Conservation (phyloP, 2,113 vertebrate genomes). For the Polyodon spathula region DNA sequence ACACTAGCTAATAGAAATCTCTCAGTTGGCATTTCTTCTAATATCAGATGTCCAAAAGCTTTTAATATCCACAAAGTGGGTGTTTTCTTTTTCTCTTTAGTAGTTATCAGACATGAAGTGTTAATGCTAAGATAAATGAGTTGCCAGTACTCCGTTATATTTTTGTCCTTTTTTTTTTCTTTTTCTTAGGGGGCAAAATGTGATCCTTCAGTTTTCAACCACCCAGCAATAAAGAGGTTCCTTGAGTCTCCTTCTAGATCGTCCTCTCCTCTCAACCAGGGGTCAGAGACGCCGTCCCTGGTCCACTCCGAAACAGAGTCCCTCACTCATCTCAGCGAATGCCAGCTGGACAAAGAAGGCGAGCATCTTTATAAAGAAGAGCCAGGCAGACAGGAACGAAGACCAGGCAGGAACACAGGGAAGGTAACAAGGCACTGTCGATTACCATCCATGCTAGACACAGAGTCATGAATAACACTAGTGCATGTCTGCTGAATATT, state of each 20-base stretch:
- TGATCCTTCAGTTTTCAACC: constrained; percentile 80
- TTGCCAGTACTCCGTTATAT: background rate
- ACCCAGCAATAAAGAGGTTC: constrained; percentile 90
- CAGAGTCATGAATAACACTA: no score
- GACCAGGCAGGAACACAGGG: constrained; percentile 63
- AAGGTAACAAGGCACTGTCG: constrained; percentile 50
- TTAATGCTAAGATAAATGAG: background rate
- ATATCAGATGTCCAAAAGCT: background rate
- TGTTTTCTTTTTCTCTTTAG: no score
- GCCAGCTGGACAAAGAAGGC: constrained; percentile 61
- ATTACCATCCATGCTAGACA: no score
- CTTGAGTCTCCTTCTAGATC: constrained; percentile 90
- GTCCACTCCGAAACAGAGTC: constrained; percentile 87
- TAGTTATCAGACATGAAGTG: background rate
- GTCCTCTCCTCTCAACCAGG: constrained; percentile 88
- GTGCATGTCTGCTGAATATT: no score
- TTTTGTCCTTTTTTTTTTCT: constrained; percentile 1
- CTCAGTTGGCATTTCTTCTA: no score
- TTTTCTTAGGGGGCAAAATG: constrained; percentile 60
- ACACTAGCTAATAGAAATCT: no score
- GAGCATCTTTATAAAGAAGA: constrained; percentile 63
- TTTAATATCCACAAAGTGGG: background rate
- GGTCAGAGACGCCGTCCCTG: constrained; percentile 81
- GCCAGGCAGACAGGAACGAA: constrained; percentile 55
- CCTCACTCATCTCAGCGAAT: constrained; percentile 80